Conservation (phyloP, 2,113 vertebrate species). For the Nesospiza acunhae region DNA sequence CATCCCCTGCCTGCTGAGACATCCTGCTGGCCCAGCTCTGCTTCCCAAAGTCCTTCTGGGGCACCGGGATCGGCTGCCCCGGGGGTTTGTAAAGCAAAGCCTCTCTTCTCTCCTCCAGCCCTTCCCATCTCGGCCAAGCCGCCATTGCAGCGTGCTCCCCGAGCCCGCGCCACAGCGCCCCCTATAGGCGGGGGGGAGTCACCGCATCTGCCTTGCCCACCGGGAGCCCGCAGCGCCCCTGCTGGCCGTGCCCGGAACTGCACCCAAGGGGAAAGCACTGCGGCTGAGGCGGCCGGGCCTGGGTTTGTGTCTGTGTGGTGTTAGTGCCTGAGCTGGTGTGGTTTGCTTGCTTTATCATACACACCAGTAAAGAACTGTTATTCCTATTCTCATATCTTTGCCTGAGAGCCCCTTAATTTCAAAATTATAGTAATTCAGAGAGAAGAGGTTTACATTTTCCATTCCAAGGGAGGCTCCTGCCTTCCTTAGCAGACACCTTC, state of each 20-base stretch:
- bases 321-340: not conserved
- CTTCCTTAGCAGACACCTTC: not conserved
- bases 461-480: not conserved
- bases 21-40: not conserved
- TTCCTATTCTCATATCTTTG: not conserved
- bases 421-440: not conserved
- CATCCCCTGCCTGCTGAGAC: not conserved
- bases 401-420: not conserved
- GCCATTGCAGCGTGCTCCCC: rapidly evolving
- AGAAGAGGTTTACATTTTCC: not conserved
- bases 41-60: not conserved
- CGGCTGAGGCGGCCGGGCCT: not conserved
- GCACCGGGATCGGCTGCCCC: no score
- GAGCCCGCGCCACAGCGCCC: not conserved
- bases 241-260: not conserved
- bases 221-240: not conserved
- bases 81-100: not conserved
- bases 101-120: not conserved
- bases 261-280: rapidly evolving
- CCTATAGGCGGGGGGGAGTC: not conserved
- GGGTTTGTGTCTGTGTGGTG: not conserved
- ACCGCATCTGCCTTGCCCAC: not conserved
- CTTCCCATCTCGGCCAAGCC: rapidly evolving
- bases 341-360: not conserved
- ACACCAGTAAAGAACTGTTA: not conserved